A percentile compares a stretch with the other conserved stretches of the same genome.
These are phyloP conservation scores for Lasius fuliginosus DNA, from an alignment of 2,888 invertebrate species.

Conservation along the genomic window DNA sequence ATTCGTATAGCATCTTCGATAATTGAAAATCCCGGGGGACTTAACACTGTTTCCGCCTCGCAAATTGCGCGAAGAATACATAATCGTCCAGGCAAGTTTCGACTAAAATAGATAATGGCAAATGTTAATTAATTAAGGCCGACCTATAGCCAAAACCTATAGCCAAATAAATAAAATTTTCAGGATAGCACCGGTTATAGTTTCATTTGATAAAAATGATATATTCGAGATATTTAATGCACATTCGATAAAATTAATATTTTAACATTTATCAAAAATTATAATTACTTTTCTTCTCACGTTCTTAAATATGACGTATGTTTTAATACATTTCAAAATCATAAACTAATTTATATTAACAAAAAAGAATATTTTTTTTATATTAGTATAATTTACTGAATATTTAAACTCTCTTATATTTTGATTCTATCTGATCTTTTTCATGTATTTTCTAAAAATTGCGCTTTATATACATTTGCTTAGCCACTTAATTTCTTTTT, in stretches of 20 bases:
- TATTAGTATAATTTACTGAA: background rate
- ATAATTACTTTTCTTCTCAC: background rate
- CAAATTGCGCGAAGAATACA: constrained; percentile 91
- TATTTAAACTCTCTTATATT: constrained; percentile 1
- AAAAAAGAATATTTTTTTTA: background rate
- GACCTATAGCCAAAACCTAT: background rate
- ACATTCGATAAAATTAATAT: background rate
- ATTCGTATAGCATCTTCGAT: constrained; percentile 90
- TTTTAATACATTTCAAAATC: background rate
- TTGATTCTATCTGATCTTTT: background rate
- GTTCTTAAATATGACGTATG: background rate
- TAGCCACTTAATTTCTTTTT: background rate
- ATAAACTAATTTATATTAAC: background rate
- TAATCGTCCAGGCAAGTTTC: constrained; percentile 89
- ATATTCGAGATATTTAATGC: background rate
- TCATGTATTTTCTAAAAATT: background rate
- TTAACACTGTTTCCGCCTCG: constrained; percentile 88
- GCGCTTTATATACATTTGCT: background rate
- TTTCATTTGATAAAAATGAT: background rate
- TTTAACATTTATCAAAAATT: constrained; percentile 2
- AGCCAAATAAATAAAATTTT: background rate
- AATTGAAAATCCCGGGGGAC: constrained; percentile 89
- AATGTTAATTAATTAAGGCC: background rate
- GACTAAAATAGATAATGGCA: constrained; percentile 86
- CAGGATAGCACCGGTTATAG: background rate